Conservation (phyloP, 2,797 vertebrate genomes). For the Mus minutoides region DNA sequence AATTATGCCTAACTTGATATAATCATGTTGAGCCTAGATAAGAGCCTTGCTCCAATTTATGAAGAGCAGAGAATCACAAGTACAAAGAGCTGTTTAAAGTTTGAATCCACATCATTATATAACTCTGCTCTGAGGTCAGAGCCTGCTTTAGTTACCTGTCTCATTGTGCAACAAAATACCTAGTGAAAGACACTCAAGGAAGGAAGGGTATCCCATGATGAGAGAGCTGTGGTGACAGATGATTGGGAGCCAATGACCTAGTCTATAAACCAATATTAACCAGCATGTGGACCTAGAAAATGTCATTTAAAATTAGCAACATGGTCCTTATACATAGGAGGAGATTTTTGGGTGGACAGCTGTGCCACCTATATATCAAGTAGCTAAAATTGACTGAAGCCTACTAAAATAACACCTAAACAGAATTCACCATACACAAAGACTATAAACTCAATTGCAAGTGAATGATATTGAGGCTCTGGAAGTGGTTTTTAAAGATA, state of each 20-base stretch:
- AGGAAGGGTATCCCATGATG: not conserved
- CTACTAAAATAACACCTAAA: not conserved
- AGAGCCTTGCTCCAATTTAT: not conserved
- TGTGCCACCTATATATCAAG: not conserved
- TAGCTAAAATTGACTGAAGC: not conserved
- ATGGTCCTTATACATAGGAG: not conserved
- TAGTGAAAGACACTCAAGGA: not conserved
- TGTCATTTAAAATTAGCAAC: slow-evolving; percentile 12
- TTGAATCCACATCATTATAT: not conserved
- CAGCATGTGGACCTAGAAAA: not conserved
- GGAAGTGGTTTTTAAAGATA: not conserved
- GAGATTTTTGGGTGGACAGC: not conserved
- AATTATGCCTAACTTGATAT: not conserved
- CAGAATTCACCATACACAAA: not conserved
- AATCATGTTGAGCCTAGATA: not conserved
- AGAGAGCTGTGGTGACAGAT: not conserved
- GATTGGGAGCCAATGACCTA: not conserved
- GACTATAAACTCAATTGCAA: not conserved
- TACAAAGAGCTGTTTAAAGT: not conserved
- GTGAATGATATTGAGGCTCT: not conserved
- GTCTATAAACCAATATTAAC: not conserved
- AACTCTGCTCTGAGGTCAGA: slow-evolving; percentile 38
- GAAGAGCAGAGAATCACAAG: not conserved
- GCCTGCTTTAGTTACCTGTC: not conserved
- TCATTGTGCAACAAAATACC: not conserved